Percentiles rank a stretch among this genome's conserved stretches.
Conservation (phyloP, 2,797 vertebrate genomes). For the Fistularia commersonii region DNA sequence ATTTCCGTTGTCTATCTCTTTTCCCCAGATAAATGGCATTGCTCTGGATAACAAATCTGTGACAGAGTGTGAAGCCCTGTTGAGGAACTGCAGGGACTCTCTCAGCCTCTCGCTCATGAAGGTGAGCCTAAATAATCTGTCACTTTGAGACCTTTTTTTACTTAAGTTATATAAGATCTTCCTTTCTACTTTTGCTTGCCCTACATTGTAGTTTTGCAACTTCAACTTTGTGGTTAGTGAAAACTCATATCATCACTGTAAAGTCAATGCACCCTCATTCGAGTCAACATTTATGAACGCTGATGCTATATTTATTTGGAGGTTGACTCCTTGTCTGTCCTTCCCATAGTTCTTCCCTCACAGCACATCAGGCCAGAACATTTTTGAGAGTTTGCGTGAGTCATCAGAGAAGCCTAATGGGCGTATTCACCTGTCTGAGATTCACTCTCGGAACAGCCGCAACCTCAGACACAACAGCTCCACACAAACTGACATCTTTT, state of each 20-base stretch:
- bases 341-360: slow-evolving; percentile 87
- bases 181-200: slow-evolving; percentile 25
- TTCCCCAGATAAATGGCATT: slow-evolving; percentile 92
- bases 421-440: slow-evolving; percentile 80
- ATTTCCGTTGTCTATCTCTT: slow-evolving; percentile 35
- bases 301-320: neutral
- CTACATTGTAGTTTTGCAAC: slow-evolving; percentile 20
- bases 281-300: too few relatives aligned
- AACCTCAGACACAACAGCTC: slow-evolving; percentile 94
- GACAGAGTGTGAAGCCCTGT: slow-evolving; percentile 92
- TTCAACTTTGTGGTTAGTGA: slow-evolving; percentile 6
- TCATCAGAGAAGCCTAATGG: slow-evolving; percentile 86
- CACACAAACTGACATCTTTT: slow-evolving; percentile 93
- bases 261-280: neutral
- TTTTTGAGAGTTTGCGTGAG: slow-evolving; percentile 92
- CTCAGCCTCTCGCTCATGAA: slow-evolving; percentile 95
- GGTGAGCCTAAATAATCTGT: slow-evolving; percentile 72
- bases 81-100: slow-evolving; percentile 91
- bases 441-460: slow-evolving; percentile 87
- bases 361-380: slow-evolving; percentile 92
- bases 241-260: neutral
- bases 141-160: slow-evolving; percentile 15
- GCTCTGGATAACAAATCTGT: slow-evolving; percentile 97
- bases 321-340: slow-evolving; percentile 7
- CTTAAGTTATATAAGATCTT: slow-evolving; percentile 14